Evolutionary conservation across 1,140 invertebrate genomes (phyloP).

Genomic region (Drosophila guanche): DNA sequence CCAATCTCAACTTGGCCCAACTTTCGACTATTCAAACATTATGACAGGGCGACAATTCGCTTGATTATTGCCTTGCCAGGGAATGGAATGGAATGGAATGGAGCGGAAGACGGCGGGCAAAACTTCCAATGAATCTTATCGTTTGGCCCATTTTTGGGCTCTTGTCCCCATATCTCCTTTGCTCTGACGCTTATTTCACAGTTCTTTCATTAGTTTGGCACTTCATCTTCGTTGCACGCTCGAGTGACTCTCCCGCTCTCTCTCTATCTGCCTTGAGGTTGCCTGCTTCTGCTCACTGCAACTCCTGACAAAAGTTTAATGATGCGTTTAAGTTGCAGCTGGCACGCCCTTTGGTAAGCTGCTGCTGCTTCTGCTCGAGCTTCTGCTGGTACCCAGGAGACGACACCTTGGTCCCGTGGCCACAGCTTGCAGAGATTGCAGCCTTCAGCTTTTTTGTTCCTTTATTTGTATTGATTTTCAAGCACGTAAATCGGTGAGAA

Average conservation of each 20-base stretch:
- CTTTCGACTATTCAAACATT: conserved; percentile 63
- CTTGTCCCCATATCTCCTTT: neutral
- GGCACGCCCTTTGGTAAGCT: conserved; percentile 31
- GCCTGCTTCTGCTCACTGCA: conserved; percentile 26
- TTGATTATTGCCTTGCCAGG: conserved; percentile 59
- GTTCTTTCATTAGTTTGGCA: conserved; percentile 70
- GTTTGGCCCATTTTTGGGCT: conserved; percentile 20
- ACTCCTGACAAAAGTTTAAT: conserved; percentile 78
- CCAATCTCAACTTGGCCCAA: conserved; percentile 35
- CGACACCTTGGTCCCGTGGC: neutral
- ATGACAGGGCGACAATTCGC: conserved; percentile 76
- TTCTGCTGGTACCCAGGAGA: conserved; percentile 1
- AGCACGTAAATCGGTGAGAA: conserved; percentile 13
- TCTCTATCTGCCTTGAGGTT: conserved; percentile 31
- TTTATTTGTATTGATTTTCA: conserved; percentile 14
- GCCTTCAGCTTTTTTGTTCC: conserved; percentile 6
- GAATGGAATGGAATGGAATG: conserved; percentile 16
- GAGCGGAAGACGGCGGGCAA: conserved; percentile 1
- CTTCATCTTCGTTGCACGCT: conserved; percentile 57
- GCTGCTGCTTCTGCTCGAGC: neutral
- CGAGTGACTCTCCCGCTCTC: conserved; percentile 36
- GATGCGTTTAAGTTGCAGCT: conserved; percentile 73
- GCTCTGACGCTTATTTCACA: neutral
- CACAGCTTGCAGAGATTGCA: conserved; percentile 12
- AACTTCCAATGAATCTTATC: conserved; percentile 36